Evolutionary conservation across 2,797 vertebrate species (phyloP).

Genomic region (Sebastes ruberrimus): DNA sequence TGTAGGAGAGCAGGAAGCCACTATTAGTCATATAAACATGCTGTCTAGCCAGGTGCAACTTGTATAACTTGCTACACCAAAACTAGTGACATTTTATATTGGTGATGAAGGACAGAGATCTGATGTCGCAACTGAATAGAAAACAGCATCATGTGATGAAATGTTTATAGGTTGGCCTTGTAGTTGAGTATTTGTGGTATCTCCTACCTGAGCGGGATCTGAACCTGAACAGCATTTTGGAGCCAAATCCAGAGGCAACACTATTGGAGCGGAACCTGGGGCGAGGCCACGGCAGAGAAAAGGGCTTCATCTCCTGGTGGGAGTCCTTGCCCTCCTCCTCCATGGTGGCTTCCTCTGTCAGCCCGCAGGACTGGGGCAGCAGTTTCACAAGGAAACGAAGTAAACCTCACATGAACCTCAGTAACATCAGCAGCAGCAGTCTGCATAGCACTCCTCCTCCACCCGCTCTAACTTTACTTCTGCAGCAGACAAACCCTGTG

Average conservation of each 20-base stretch:
- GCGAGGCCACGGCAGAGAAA: constrained; percentile 50
- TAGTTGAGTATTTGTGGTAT: neutral
- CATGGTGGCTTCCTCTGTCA: constrained; percentile 56
- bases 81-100: neutral
- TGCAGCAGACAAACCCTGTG: neutral
- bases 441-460: neutral
- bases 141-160: neutral
- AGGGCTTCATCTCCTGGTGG: constrained; percentile 53
- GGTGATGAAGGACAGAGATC: neutral
- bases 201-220: constrained; percentile 79
- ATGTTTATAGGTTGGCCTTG: neutral
- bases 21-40: constrained; percentile 12
- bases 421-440: neutral
- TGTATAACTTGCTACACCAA: neutral
- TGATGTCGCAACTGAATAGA: neutral
- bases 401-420: neutral
- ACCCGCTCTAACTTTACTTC: constrained; percentile 9
- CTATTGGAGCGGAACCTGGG: constrained; percentile 78
- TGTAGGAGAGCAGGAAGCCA: constrained; percentile 21
- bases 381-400: neutral
- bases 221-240: constrained; percentile 74
- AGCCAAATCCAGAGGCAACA: constrained; percentile 77
- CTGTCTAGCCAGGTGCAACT: neutral
- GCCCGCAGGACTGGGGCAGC: neutral
- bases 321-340: constrained; percentile 59